Conservation (phyloP, 1,140 invertebrate species). For the Zophobas atratus region DNA sequence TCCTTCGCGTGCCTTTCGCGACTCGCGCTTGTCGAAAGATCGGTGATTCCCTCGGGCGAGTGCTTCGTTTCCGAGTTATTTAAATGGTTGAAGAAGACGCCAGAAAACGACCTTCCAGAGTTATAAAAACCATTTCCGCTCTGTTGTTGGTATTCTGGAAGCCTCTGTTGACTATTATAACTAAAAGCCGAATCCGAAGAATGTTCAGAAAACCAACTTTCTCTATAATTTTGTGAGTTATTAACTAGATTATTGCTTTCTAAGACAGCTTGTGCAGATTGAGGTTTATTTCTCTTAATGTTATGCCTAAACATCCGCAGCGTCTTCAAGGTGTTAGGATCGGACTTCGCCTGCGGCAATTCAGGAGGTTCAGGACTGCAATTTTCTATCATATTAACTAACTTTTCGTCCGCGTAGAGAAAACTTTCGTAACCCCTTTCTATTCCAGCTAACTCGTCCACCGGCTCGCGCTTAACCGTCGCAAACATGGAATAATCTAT, state of each 20-base stretch:
- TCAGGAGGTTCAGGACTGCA: constrained; percentile 52
- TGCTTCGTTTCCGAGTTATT: constrained; percentile 3
- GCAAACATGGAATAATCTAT: constrained; percentile 78
- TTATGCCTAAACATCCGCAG: constrained; percentile 72
- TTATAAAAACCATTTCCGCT: neutral
- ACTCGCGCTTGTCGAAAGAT: constrained; percentile 4
- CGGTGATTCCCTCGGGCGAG: neutral
- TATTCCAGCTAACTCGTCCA: constrained; percentile 69
- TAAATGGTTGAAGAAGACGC: constrained; percentile 3
- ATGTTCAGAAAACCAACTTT: constrained; percentile 7
- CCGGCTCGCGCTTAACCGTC: constrained; percentile 70
- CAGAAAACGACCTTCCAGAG: constrained; percentile 2
- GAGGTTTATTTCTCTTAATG: constrained; percentile 56
- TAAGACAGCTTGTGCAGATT: constrained; percentile 11
- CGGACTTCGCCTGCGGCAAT: constrained; percentile 65
- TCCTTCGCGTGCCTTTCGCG: neutral
- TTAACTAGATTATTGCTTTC: constrained; percentile 41
- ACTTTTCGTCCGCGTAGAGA: constrained; percentile 61
- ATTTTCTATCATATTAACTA: constrained; percentile 52
- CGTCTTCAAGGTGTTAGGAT: constrained; percentile 73
- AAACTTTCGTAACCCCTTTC: constrained; percentile 74
- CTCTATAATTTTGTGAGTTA: constrained; percentile 29
- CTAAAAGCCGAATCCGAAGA: neutral
- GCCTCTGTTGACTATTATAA: neutral
- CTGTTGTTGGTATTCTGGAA: neutral